Percentiles rank a stretch among this genome's conserved stretches.
phyloP scores from a whole-genome alignment of 2,113 vertebrate genomes.

The Salvelinus fontinalis region DNA sequence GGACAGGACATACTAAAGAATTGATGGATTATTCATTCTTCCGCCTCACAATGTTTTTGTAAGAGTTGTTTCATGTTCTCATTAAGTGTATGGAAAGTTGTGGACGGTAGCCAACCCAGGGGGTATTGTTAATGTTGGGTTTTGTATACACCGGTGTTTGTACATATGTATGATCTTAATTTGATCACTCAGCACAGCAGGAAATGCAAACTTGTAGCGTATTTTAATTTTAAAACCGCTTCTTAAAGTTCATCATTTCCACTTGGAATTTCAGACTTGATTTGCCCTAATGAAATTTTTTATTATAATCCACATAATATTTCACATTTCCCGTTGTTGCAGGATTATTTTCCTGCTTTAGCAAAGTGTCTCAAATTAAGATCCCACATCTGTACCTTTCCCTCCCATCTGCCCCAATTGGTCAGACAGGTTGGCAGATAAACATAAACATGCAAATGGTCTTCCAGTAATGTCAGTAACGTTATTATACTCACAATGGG shows the following conservation, averaged over 20 bases:
- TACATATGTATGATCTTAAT: too few species aligned
- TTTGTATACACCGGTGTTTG: conserved; percentile 12
- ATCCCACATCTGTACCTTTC: conserved; percentile 2
- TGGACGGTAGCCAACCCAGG: background rate
- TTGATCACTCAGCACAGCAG: too few species aligned
- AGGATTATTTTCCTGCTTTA: too few species aligned
- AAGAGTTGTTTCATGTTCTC: background rate
- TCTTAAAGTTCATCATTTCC: too few species aligned
- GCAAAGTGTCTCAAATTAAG: too few species aligned
- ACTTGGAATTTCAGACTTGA: too few species aligned
- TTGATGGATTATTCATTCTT: background rate
- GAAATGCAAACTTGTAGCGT: too few species aligned
- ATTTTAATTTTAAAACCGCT: too few species aligned
- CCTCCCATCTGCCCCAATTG: conserved; percentile 30
- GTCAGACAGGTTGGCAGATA: conserved; percentile 53
- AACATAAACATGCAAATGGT: conserved; percentile 58
- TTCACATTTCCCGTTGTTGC: too few species aligned
- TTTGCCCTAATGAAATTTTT: too few species aligned
- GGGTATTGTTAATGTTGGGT: background rate
- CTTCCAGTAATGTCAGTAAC: conserved; percentile 30
- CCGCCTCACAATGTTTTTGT: background rate
- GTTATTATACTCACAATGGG: conserved; percentile 69
- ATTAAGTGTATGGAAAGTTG: conserved; percentile 10
- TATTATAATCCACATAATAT: too few species aligned
- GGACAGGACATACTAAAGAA: conserved; percentile 2